Evolutionary conservation across 2,888 invertebrate genomes (phyloP).

Genomic region (Dioctria linearis): DNA sequence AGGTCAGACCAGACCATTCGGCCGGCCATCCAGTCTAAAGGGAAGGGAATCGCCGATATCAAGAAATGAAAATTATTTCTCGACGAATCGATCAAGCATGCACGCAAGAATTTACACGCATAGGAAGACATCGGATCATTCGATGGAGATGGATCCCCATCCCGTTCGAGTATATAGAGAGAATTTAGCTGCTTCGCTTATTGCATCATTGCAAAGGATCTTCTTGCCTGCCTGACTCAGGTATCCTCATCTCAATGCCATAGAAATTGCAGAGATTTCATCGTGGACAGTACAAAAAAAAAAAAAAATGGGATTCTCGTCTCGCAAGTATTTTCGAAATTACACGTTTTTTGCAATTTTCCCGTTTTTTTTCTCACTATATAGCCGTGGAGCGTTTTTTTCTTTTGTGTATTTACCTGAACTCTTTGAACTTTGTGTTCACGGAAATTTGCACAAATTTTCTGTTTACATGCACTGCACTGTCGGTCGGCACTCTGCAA

Average conservation of each 20-base stretch:
- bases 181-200: no score
- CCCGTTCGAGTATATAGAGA: no score
- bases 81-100: conserved; percentile 51
- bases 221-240: no score
- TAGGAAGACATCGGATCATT: conserved; percentile 10
- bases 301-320: conserved; percentile 32
- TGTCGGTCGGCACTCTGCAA: neutral
- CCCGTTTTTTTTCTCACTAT: conserved; percentile 1
- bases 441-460: conserved; percentile 41
- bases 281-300: neutral
- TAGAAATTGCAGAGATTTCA: conserved; percentile 28
- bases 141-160: no score
- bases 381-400: neutral
- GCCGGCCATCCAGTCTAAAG: neutral
- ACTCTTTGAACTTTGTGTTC: conserved; percentile 38
- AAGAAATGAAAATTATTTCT: conserved; percentile 49
- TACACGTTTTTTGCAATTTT: conserved; percentile 47
- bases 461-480: conserved; percentile 10
- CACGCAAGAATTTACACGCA: conserved; percentile 52
- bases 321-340: conserved; percentile 29
- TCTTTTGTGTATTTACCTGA: conserved; percentile 26
- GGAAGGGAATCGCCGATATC: conserved; percentile 2
- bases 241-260: neutral
- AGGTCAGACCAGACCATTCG: neutral
- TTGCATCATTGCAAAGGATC: no score